Base-by-base conservation (phyloP, 2,797 vertebrate species). In the Nothura maculosa region DNA sequence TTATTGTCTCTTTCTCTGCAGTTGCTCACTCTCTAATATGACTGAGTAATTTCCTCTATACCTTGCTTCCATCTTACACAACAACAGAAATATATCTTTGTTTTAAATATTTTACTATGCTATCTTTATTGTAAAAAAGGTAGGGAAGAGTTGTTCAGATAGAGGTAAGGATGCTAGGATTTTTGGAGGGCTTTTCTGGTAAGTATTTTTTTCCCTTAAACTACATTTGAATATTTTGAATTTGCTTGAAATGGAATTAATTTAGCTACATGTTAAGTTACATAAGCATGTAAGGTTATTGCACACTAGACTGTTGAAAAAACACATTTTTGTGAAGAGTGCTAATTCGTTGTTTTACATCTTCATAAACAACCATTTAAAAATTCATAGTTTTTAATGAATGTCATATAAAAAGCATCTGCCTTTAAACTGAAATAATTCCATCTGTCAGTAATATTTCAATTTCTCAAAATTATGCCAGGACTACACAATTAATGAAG, bases 401-500 rank as follows among this genome's bases (percentile, higher is more conserved):
- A 86, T 55, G 25, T 25, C 30, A 14, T 38, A 63, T 81, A 76
- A 92, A 93, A 87, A 57, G 3, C 27, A 64, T 58, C 70, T 86
- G 25, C 30, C 47, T 38, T 84, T 55, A 89, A 84, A 73, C 20
- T 79, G 75, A 85, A 90, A 86, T 13, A 90, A 87, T 81, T 90
- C 63, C 28, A 58, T 69, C 72, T 80, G 38, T 81, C 72, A 50
- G 12, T 32, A 87, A 66, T n/a, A 50, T 70, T 82, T 82, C 13
- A 47, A 22, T 54, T 89, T 92, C 57, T 76, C 34, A 82, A 80
- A 42, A 81, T 66, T 90, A 81, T 20, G 1, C 62, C 55, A 58
- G 76, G 50, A 81, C 64, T 89, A 19, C 78, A 48, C 75, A 89
- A 63, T 69, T 27, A 79, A 20, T 45, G 8, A 75, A 86, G 55